phyloP scores from a whole-genome alignment of 2,797 vertebrate genomes.

The Onychomys arenicola region DNA sequence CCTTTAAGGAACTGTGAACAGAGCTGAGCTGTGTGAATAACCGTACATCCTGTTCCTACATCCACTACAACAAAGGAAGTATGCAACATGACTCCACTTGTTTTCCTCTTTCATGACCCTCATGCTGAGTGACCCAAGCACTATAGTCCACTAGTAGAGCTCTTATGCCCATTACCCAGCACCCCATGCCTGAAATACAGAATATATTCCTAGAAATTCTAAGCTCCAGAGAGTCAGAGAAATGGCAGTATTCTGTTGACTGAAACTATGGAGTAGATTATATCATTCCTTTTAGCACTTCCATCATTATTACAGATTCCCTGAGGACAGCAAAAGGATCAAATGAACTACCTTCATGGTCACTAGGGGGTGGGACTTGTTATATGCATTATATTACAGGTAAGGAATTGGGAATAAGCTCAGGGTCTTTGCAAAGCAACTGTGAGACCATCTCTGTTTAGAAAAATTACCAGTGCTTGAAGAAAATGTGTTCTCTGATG shows the following conservation, averaged over 20 bases:
- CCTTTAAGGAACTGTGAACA: background rate
- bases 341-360: background rate
- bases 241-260: background rate
- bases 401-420: background rate
- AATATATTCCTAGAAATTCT: background rate
- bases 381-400: background rate
- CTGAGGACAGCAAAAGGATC: background rate
- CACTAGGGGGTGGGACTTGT: background rate
- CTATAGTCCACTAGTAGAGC: background rate
- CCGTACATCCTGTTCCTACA: background rate
- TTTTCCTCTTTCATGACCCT: background rate
- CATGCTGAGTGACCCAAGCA: background rate
- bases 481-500: background rate
- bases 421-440: background rate
- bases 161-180: background rate
- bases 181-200: background rate
- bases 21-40: background rate
- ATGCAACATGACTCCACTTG: background rate
- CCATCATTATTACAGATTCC: background rate
- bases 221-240: background rate
- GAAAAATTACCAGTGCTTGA: conserved; percentile 1
- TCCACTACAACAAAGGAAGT: background rate
- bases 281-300: background rate
- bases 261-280: background rate
- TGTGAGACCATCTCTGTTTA: background rate